Percentiles rank a stretch among this genome's conserved stretches.
phyloP scores from a whole-genome alignment of 2,113 vertebrate species.

The Pogonocichla stellata region DNA sequence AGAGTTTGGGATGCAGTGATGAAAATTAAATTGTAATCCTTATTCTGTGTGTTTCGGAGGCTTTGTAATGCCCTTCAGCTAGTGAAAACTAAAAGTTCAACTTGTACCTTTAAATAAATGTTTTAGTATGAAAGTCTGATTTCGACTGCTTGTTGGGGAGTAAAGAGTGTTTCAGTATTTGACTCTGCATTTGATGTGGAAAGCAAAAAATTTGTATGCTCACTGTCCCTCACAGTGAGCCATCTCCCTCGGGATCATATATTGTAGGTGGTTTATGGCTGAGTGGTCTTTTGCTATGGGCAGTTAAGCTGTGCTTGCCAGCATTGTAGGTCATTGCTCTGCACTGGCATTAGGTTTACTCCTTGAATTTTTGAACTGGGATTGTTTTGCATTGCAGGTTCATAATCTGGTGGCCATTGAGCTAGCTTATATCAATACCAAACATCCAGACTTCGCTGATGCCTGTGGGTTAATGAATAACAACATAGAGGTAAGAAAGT shows the following conservation, averaged over 20 bases:
- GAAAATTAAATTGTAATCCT: background rate
- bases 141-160: background rate
- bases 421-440: slow-evolving; percentile 98
- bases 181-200: background rate
- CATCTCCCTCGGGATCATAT: background rate
- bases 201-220: background rate
- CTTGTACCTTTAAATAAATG: background rate
- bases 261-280: background rate
- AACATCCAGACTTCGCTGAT: slow-evolving; percentile 98
- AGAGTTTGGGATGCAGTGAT: background rate
- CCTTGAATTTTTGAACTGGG: background rate
- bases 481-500: slow-evolving; percentile 90
- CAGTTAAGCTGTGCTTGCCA: background rate
- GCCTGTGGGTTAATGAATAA: slow-evolving; percentile 97
- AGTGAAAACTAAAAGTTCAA: background rate
- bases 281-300: rapidly evolving
- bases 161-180: background rate
- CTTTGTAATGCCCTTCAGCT: background rate
- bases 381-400: slow-evolving; percentile 76
- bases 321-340: background rate
- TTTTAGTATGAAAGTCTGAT: background rate
- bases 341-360: background rate
- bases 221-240: rapidly evolving
- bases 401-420: slow-evolving; percentile 98
- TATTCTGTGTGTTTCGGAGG: background rate